Percentiles rank a stretch among this genome's conserved stretches.
These are phyloP conservation scores for Pangasius larnaudii DNA, from an alignment of 2,797 vertebrate genomes.

Conservation along the genomic window DNA sequence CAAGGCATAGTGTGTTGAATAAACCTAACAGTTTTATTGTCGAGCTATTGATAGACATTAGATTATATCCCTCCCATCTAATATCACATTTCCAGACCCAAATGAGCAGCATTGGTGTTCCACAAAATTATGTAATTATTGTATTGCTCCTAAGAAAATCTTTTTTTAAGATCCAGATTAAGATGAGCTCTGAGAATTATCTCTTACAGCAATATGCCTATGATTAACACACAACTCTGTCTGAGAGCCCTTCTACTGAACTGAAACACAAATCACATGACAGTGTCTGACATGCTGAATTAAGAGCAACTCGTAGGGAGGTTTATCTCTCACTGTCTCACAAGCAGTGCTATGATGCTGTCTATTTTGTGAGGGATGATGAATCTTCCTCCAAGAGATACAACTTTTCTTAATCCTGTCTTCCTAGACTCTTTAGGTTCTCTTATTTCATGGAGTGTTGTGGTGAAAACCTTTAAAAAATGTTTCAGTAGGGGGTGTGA, in stretches of 20 bases:
- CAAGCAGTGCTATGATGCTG: background rate
- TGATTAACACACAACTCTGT: background rate
- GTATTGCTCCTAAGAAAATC: background rate
- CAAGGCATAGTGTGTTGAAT: background rate
- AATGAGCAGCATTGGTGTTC: background rate
- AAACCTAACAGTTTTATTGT: background rate
- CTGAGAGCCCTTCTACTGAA: slow-evolving; percentile 12
- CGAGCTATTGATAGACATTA: background rate
- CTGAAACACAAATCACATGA: slow-evolving; percentile 17
- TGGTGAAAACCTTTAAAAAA: background rate
- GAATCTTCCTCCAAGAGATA: background rate
- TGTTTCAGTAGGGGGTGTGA: background rate
- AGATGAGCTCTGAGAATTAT: background rate
- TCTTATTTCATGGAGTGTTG: background rate
- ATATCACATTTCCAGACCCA: background rate
- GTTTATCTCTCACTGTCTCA: background rate
- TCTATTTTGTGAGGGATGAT: background rate
- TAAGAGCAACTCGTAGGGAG: background rate
- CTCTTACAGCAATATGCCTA: background rate
- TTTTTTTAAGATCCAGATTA: background rate
- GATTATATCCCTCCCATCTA: background rate
- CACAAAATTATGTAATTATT: background rate
- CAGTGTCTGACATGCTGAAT: background rate
- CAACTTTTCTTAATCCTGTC: background rate
- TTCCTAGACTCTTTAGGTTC: background rate